Evolutionary conservation across 1,140 invertebrate genomes (phyloP).

Genomic region (Palaemon carinicauda): DNA sequence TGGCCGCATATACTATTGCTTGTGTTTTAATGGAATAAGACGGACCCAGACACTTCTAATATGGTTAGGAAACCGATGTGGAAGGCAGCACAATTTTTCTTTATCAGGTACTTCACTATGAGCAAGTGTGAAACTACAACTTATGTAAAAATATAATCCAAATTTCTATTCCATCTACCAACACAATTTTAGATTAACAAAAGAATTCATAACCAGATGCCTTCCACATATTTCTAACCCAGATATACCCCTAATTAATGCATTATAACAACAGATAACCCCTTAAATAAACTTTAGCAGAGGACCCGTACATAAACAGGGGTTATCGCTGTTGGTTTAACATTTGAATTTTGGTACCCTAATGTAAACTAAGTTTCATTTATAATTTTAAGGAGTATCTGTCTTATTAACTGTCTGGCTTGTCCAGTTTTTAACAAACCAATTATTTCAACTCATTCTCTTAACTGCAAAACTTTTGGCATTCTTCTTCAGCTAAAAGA

Average conservation of each 20-base stretch:
- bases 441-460: too few species aligned
- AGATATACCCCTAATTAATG: not conserved
- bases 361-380: not conserved
- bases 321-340: conserved; percentile 13
- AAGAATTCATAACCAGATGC: conserved; percentile 14
- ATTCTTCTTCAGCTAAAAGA: not conserved
- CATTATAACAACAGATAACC: conserved; percentile 11
- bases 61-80: conserved; percentile 2
- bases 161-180: conserved; percentile 16
- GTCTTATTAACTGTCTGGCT: conserved; percentile 7
- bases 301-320: conserved; percentile 37
- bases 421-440: conserved; percentile 1
- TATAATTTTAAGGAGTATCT: not conserved
- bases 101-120: conserved; percentile 35
- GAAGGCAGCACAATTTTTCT: conserved; percentile 6
- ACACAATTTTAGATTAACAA: conserved; percentile 15
- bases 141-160: conserved; percentile 22
- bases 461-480: not conserved
- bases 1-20: conserved; percentile 19
- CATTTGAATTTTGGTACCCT: not conserved
- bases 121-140: conserved; percentile 13
- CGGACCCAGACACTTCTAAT: conserved; percentile 7
- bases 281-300: conserved; percentile 27
- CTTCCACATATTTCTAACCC: conserved; percentile 30
- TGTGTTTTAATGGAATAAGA: not conserved